Evolutionary conservation across 2,113 vertebrate genomes (phyloP).

Genomic region (Xenotilapia caudafasciata): DNA sequence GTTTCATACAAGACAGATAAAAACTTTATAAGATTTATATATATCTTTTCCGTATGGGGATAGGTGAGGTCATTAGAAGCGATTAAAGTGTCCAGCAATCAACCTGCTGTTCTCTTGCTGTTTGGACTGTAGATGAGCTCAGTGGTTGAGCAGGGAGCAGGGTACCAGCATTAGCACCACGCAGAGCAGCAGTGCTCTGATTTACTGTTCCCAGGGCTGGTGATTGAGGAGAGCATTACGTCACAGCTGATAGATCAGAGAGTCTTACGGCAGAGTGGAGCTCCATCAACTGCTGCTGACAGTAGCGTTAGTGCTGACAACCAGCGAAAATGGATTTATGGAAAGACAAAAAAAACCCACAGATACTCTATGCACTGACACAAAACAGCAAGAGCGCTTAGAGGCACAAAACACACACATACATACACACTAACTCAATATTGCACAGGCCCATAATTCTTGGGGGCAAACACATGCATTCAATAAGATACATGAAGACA

Average conservation of each 20-base stretch:
- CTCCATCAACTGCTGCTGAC: constrained; percentile 61
- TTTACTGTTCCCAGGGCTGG: constrained; percentile 52
- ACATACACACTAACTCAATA: background rate
- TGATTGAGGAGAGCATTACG: constrained; percentile 63
- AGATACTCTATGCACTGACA: constrained; percentile 30
- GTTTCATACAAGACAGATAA: too few species aligned
- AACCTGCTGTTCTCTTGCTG: constrained; percentile 21
- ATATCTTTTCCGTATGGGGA: too few species aligned
- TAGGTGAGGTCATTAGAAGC: constrained; percentile 43
- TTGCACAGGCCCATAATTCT: constrained; percentile 7
- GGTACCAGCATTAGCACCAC: constrained; percentile 39
- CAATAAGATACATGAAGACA: constrained; percentile 26
- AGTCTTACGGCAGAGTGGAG: constrained; percentile 50
- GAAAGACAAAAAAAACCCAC: background rate
- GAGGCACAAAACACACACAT: constrained; percentile 6
- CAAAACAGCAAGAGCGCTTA: constrained; percentile 15
- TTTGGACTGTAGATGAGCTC: constrained; percentile 49
- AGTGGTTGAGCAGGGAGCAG: constrained; percentile 4
- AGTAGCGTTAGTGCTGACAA: constrained; percentile 55
- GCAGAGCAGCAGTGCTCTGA: constrained; percentile 56
- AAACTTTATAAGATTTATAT: too few species aligned
- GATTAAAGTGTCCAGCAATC: constrained; percentile 45
- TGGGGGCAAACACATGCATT: constrained; percentile 17
- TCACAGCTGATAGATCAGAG: constrained; percentile 65
- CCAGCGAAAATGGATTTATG: constrained; percentile 44